Percentiles rank a stretch among this genome's conserved stretches.
Evolutionary conservation across 2,113 vertebrate species (phyloP).

Genomic region (Physeter macrocephalus): DNA sequence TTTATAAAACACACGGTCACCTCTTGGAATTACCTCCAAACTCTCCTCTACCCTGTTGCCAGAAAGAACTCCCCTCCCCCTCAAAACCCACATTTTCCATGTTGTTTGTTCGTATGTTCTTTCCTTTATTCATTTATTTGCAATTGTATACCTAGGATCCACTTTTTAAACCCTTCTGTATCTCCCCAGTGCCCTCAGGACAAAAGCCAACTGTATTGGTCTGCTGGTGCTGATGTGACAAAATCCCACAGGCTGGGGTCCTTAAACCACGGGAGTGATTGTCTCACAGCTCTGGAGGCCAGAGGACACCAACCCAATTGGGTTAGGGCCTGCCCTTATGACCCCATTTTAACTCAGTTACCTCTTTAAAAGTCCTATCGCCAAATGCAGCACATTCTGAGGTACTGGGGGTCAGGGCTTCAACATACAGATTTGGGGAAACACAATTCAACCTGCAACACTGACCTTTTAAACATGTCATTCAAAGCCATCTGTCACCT

Average conservation of each 20-base stretch:
- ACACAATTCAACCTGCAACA: background rate
- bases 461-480: too few relatives aligned
- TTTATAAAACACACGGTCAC: background rate
- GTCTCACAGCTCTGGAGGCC: background rate
- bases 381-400: background rate
- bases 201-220: fast-evolving
- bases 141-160: background rate
- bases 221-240: fast-evolving
- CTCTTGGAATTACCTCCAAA: background rate
- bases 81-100: fast-evolving
- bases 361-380: background rate
- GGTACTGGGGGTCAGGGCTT: background rate
- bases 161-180: background rate
- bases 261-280: fast-evolving
- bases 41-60: background rate
- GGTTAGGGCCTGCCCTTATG: background rate
- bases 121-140: background rate
- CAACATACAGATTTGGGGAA: background rate
- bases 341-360: background rate
- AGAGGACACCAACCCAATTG: background rate
- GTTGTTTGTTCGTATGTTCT: background rate
- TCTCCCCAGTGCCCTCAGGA: background rate
- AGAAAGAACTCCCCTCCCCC: background rate
- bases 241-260: background rate
- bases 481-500: too few relatives aligned